Base-by-base conservation (phyloP, 2,797 vertebrate genomes). In the Pseudochaenichthys georgianus region DNA sequence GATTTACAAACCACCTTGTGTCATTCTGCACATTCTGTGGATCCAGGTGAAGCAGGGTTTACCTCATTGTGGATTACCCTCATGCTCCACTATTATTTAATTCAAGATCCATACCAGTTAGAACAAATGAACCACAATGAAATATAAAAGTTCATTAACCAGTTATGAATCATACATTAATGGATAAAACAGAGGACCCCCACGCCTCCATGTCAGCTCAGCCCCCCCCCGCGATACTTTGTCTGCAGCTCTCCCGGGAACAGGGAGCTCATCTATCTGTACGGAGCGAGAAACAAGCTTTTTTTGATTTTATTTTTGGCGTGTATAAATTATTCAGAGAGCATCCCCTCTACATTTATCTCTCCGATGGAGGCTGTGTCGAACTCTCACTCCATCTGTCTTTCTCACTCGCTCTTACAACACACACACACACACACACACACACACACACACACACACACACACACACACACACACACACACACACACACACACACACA, bases 301-400 rank as follows among this genome's bases (percentile, higher is more conserved):
- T 28, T 28, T 91, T 87, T 82, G 62, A 82, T 90, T 92, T 92
- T 90, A 92, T 92, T 93, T 94, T 92, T 72, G 83, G 87, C 70
- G 11, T 73, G 75, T 85, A 84, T 94, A 89, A 95, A 95, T 94
- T 93, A 94, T 95, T 94, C 92, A 94, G 68, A 51, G 78, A 75
- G 88, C 88, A 81, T 84, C 64, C 82, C 81, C 34, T 81, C 73
- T 80, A 67, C 89, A 90, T 94, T 93, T 90, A 92, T 94, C 89
- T 94, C 89, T 90, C 73, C 31, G 46, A 92, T 81, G 89, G 85
- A 85, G 81, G 77, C 78, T 72, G 78, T 89, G 87, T 88, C 52
- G 73, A 89, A 82, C 80, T 82, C 82, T 78, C 81, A 82, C 77
- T 82, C 82, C 76, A 83, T 91, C 88, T 73, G 81, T 90, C 87